Evolutionary conservation across 2,113 vertebrate genomes (phyloP).

Genomic region (Chaetodon trifascialis): DNA sequence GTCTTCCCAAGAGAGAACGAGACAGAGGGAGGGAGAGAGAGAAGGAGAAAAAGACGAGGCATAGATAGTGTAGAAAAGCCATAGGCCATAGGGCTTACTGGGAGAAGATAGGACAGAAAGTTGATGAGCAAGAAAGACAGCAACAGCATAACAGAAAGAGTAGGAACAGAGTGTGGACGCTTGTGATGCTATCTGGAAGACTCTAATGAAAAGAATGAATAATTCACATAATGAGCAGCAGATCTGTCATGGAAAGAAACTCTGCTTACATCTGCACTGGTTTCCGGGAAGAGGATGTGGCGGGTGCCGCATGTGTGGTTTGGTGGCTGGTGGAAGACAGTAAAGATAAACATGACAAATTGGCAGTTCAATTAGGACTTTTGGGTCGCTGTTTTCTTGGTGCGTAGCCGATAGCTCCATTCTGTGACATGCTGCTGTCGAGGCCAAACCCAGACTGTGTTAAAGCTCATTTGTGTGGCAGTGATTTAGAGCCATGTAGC

Average conservation of each 20-base stretch:
- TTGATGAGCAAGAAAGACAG: slow-evolving; percentile 63
- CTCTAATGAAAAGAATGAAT: slow-evolving; percentile 91
- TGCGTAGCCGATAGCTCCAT: slow-evolving; percentile 50
- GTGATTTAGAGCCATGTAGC: slow-evolving; percentile 73
- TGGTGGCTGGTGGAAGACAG: slow-evolving; percentile 71
- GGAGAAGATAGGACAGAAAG: slow-evolving; percentile 24
- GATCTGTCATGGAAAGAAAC: slow-evolving; percentile 82
- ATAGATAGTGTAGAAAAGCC: slow-evolving; percentile 59
- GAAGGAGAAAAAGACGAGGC: slow-evolving; percentile 36
- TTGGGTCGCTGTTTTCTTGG: slow-evolving; percentile 58
- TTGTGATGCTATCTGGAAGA: slow-evolving; percentile 86
- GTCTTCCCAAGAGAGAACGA: slow-evolving; percentile 86
- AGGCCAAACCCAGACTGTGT: slow-evolving; percentile 60
- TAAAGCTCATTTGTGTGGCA: slow-evolving; percentile 81
- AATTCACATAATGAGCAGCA: slow-evolving; percentile 92
- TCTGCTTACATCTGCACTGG: slow-evolving; percentile 76
- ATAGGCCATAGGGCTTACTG: slow-evolving; percentile 45
- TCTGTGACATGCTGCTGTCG: slow-evolving; percentile 65
- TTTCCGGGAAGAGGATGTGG: slow-evolving; percentile 64
- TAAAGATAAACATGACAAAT: slow-evolving; percentile 88
- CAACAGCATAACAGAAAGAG: slow-evolving; percentile 45
- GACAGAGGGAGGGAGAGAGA: slow-evolving; percentile 18
- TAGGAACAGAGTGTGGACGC: slow-evolving; percentile 72
- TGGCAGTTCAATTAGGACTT: slow-evolving; percentile 82
- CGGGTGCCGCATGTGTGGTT: slow-evolving; percentile 63